Conservation (phyloP, 53 echinoderm and acorn worm genomes). For the Antedon mediterranea region DNA sequence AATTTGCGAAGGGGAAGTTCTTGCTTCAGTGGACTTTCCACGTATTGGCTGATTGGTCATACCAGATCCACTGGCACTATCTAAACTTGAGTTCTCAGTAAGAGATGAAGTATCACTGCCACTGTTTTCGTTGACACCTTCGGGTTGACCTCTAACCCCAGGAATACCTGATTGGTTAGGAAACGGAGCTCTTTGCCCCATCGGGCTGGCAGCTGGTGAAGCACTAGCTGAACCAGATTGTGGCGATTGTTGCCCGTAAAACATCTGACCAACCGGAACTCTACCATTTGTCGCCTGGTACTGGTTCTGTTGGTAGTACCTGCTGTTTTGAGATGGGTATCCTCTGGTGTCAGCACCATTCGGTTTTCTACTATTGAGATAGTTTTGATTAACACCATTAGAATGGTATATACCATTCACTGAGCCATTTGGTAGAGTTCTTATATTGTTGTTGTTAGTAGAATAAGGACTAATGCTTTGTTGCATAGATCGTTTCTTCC, state of each 20-base stretch:
- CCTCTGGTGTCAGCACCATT: background rate
- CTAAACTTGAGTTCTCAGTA: conserved; percentile 92
- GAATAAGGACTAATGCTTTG: conserved; percentile 21
- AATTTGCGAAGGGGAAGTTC: background rate
- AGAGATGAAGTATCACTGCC: conserved; percentile 95
- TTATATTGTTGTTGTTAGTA: conserved; percentile 55
- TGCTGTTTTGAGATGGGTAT: background rate
- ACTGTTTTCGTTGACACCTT: conserved; percentile 57
- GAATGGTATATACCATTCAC: conserved; percentile 30
- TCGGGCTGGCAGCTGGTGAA: conserved; percentile 13
- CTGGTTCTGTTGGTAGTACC: background rate
- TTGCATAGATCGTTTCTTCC: conserved; percentile 41
- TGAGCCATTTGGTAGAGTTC: conserved; percentile 19
- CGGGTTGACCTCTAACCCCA: conserved; percentile 19
- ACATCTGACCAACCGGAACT: conserved; percentile 11
- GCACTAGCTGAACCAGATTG: background rate
- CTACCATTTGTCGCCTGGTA: background rate
- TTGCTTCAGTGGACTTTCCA: background rate
- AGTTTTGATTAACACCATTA: background rate
- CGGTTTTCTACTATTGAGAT: background rate
- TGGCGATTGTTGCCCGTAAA: conserved; percentile 25
- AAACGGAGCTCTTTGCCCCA: conserved; percentile 17
- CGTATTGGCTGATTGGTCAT: conserved; percentile 15
- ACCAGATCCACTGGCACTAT: conserved; percentile 44
- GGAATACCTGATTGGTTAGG: conserved; percentile 8